Conservation (phyloP, 2,113 vertebrate species). For the Rhinopomastus cyanomelas region DNA sequence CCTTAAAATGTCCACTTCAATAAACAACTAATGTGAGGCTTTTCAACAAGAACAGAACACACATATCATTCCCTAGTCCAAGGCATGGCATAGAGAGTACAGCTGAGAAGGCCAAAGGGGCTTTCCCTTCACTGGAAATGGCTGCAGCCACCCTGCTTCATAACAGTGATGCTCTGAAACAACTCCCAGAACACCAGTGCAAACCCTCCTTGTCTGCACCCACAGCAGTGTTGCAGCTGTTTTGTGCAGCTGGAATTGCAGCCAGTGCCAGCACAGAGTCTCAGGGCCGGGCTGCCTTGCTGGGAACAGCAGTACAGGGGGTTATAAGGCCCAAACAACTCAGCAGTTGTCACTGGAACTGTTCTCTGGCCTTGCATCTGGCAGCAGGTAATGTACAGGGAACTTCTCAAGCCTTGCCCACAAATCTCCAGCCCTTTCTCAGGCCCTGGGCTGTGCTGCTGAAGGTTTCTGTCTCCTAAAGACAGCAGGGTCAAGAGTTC, state of each 20-base stretch:
- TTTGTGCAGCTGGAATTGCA: background rate
- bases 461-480: background rate
- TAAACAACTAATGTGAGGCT: background rate
- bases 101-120: background rate
- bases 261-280: background rate
- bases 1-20: background rate
- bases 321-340: background rate
- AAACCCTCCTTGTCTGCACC: background rate
- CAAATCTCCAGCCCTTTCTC: background rate
- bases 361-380: too few relatives aligned
- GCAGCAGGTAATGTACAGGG: accelerated
- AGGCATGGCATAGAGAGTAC: background rate
- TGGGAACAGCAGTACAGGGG: background rate
- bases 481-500: background rate
- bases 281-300: background rate
- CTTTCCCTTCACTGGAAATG: background rate
- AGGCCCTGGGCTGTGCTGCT: background rate
- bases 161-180: background rate
- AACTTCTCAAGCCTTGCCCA: background rate
- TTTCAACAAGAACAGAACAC: background rate
- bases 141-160: background rate
- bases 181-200: background rate
- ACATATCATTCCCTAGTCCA: background rate
- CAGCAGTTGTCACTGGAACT: background rate
- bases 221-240: background rate